A percentile compares a stretch with the other conserved stretches of the same genome.
Conservation (phyloP, 2,797 vertebrate species). For the Chelon auratus region DNA sequence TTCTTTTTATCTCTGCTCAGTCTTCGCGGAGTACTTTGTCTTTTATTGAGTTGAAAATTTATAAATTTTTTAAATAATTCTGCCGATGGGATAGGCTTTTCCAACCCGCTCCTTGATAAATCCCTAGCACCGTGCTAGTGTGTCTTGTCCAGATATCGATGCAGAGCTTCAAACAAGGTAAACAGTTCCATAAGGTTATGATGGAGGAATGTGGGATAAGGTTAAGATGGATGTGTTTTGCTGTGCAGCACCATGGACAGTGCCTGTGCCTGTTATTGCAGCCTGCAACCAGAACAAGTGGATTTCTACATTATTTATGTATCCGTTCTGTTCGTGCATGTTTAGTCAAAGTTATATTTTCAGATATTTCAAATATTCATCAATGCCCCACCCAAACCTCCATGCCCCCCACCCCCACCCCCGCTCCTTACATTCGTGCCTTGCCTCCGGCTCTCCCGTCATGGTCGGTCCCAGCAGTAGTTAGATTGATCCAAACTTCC, state of each 20-base stretch:
- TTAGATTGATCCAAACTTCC: constrained; percentile 69
- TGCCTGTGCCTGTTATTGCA: not conserved
- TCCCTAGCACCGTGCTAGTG: not conserved
- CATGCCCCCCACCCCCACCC: not conserved
- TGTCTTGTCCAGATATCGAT: not conserved
- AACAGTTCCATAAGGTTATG: constrained; percentile 10
- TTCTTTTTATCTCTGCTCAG: constrained; percentile 3
- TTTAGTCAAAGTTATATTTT: too few relatives aligned
- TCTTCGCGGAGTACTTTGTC: constrained; percentile 6
- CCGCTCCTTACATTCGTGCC: constrained; percentile 3
- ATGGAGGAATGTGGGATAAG: constrained; percentile 5
- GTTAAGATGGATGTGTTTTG: constrained; percentile 6
- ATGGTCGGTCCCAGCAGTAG: constrained; percentile 55
- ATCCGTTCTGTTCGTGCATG: not conserved
- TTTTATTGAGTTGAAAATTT: constrained; percentile 18
- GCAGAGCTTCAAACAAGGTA: not conserved
- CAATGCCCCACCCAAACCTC: not conserved
- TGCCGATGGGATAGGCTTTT: not conserved
- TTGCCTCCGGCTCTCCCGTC: constrained; percentile 19
- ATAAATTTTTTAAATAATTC: constrained; percentile 24
- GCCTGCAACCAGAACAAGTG: constrained; percentile 16
- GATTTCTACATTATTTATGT: not conserved
- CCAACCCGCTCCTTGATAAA: constrained; percentile 1
- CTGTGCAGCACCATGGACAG: constrained; percentile 46
- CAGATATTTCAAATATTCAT: not conserved